Evolutionary conservation across 1,140 invertebrate genomes (phyloP).

Genomic region (Bombus breviceps): DNA sequence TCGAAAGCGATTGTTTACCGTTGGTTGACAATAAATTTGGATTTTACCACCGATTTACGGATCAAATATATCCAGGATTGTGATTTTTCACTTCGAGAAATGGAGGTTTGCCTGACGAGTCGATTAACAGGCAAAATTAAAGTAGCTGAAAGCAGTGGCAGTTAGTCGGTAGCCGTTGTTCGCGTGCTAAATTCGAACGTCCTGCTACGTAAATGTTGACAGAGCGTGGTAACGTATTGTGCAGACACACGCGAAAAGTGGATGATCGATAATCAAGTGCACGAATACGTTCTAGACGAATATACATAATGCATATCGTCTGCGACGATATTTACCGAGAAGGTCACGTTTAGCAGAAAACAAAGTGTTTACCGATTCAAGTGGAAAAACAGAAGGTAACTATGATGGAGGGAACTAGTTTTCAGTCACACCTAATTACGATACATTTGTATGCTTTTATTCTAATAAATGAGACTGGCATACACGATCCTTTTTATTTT

Average conservation of each 20-base stretch:
- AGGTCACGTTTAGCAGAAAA: conserved; percentile 44
- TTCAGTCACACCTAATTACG: background rate
- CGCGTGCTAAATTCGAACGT: conserved; percentile 50
- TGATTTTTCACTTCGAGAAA: background rate
- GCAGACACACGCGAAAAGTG: conserved; percentile 33
- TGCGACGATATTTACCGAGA: conserved; percentile 19
- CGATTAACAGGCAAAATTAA: conserved; percentile 34
- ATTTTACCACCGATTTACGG: background rate
- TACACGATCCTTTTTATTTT: background rate
- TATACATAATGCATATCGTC: conserved; percentile 43
- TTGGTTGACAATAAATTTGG: background rate
- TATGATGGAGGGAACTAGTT: background rate
- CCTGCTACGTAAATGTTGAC: conserved; percentile 53
- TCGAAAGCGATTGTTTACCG: background rate
- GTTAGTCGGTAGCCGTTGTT: background rate
- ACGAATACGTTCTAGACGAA: conserved; percentile 24
- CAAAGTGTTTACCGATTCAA: conserved; percentile 5
- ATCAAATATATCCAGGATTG: background rate
- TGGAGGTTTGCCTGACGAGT: background rate
- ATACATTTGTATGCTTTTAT: background rate
- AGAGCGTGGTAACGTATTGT: conserved; percentile 45
- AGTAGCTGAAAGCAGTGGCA: conserved; percentile 18
- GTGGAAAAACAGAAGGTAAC: background rate
- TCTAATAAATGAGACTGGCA: background rate
- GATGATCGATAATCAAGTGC: conserved; percentile 54